Evolutionary conservation across 2,888 invertebrate species (phyloP).

Genomic region (Drosophila pegasa): DNA sequence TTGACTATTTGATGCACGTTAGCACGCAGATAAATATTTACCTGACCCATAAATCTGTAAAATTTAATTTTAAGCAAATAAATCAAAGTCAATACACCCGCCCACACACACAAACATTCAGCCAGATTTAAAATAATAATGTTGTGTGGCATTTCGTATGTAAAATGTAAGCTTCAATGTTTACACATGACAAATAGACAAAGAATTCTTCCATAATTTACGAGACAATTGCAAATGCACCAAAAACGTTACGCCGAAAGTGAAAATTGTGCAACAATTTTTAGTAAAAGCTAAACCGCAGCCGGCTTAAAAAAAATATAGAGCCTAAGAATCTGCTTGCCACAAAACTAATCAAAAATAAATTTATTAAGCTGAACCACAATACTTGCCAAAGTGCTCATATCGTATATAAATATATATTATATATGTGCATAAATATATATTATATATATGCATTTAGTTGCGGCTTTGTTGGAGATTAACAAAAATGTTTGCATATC

Average conservation of each 20-base stretch:
- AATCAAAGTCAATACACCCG: conserved; percentile 51
- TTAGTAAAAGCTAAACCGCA: conserved; percentile 15
- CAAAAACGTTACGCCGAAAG: conserved; percentile 47
- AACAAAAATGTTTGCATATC: conserved; percentile 43
- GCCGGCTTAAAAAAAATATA: conserved; percentile 8
- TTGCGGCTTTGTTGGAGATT: conserved; percentile 46
- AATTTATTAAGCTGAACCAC: conserved; percentile 21
- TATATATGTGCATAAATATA: not conserved
- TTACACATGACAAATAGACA: conserved; percentile 30
- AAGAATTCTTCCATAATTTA: conserved; percentile 46
- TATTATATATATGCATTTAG: not conserved
- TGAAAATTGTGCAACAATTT: conserved; percentile 45
- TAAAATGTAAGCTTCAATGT: conserved; percentile 21
- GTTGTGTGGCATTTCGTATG: conserved; percentile 13
- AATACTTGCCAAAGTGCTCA: conserved; percentile 11
- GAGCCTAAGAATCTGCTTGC: conserved; percentile 14
- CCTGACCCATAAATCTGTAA: conserved; percentile 45
- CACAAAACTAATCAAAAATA: conserved; percentile 34
- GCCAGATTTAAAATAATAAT: not conserved
- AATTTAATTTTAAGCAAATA: conserved; percentile 65
- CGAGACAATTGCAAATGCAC: conserved; percentile 33
- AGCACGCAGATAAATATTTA: conserved; percentile 45
- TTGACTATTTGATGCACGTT: conserved; percentile 7
- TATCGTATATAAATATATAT: conserved; percentile 17
- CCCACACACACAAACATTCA: conserved; percentile 1